Conservation (phyloP, 1,140 invertebrate species). For the Cydia splendana region DNA sequence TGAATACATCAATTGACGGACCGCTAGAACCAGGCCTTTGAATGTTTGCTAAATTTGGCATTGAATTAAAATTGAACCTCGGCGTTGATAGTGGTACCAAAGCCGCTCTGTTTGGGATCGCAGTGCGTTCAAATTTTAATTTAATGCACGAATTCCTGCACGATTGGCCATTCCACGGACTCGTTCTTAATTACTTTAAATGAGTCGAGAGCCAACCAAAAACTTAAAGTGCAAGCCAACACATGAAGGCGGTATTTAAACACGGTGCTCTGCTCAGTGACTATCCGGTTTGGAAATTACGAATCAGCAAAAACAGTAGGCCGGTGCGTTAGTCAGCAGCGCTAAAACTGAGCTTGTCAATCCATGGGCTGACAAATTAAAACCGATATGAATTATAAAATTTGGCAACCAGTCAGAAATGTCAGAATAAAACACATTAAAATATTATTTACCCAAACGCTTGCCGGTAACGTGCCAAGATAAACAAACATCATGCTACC, state of each 20-base stretch:
- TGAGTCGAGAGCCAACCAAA: not conserved
- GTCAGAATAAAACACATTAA: not conserved
- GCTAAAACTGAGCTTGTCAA: slow-evolving; percentile 18
- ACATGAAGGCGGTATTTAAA: slow-evolving; percentile 7
- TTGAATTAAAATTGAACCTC: not conserved
- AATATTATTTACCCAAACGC: not conserved
- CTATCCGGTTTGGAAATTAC: slow-evolving; percentile 26
- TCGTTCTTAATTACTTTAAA: slow-evolving; percentile 11
- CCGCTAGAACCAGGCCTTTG: not conserved
- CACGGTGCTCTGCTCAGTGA: not conserved
- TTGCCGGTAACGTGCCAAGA: not conserved
- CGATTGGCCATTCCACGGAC: slow-evolving; percentile 15
- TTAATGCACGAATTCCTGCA: slow-evolving; percentile 6
- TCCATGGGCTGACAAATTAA: not conserved
- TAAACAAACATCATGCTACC: not conserved
- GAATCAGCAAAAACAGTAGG: slow-evolving; percentile 18
- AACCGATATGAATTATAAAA: slow-evolving; percentile 3
- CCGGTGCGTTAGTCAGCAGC: not conserved
- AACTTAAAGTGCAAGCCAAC: not conserved
- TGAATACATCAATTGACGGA: not conserved
- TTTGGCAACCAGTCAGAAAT: not conserved
- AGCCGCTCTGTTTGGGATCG: not conserved
- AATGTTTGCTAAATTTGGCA: not conserved
- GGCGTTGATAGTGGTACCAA: not conserved
- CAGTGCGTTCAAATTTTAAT: slow-evolving; percentile 13